phyloP scores from a whole-genome alignment of 2,113 vertebrate genomes.

The Bombycilla garrulus region DNA sequence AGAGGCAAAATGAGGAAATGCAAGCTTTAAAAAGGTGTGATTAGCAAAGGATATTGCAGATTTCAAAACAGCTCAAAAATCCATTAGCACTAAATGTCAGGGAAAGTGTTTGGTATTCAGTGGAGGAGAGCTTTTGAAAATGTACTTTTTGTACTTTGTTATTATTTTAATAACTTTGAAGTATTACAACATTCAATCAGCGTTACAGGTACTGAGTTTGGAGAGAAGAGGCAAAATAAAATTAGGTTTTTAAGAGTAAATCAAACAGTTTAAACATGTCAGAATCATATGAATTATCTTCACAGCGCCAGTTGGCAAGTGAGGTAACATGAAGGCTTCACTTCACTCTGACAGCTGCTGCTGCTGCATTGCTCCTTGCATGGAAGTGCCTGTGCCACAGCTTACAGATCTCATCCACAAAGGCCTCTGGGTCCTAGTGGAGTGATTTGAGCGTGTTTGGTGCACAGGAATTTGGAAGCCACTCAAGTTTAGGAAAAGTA shows the following conservation, averaged over 20 bases:
- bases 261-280: not conserved
- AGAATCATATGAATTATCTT: not conserved
- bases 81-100: not conserved
- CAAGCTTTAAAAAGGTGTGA: not conserved
- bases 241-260: not conserved
- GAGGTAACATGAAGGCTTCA: not conserved
- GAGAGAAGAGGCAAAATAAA: not conserved
- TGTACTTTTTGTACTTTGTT: not conserved
- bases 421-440: not conserved
- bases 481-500: not conserved
- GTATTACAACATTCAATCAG: not conserved
- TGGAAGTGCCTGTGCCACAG: rapidly evolving
- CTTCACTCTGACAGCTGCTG: not conserved
- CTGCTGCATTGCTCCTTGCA: not conserved
- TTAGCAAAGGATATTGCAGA: not conserved
- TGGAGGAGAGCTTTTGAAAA: not conserved
- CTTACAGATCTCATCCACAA: not conserved
- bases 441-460: not conserved
- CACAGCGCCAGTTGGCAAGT: rapidly evolving
- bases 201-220: not conserved
- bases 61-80: not conserved
- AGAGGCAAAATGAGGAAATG: not conserved
- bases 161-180: not conserved
- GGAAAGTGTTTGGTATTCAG: not conserved
- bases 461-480: not conserved